phyloP scores from a whole-genome alignment of 2,797 vertebrate genomes.

The Gymnocypris eckloni region DNA sequence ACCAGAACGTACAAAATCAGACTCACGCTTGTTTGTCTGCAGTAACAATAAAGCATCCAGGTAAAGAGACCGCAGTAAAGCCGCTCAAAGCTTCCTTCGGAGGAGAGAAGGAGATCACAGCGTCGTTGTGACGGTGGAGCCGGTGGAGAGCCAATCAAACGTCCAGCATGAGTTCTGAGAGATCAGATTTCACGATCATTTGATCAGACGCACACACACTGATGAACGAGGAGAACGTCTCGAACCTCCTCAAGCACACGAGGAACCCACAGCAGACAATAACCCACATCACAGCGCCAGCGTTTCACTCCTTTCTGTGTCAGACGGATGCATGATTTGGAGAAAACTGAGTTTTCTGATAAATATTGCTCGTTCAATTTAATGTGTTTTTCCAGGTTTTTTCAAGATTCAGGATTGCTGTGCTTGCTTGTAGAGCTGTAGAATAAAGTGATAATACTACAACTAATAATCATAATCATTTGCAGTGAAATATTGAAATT shows the following conservation, averaged over 20 bases:
- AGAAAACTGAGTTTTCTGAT: neutral
- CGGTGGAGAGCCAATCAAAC: neutral
- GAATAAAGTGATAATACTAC: neutral
- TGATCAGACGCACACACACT: neutral
- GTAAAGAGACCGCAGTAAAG: neutral
- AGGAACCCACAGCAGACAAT: neutral
- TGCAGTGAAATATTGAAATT: neutral
- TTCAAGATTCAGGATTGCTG: neutral
- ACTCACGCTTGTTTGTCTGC: neutral
- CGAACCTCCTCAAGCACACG: neutral
- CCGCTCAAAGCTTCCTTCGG: neutral
- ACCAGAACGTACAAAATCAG: neutral
- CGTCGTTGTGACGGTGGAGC: neutral
- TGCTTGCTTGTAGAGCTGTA: neutral
- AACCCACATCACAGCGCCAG: neutral
- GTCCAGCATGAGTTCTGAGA: conserved; percentile 8
- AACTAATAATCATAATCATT: neutral
- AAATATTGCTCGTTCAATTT: rapidly evolving
- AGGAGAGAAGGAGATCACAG: neutral
- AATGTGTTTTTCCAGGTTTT: neutral
- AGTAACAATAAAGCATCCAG: neutral
- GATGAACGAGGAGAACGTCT: neutral
- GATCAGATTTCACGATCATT: conserved; percentile 5
- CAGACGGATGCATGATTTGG: too few species aligned
- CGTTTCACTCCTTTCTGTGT: neutral